Conservation (phyloP, 2,888 invertebrate genomes). For the Conomelus anceps region DNA sequence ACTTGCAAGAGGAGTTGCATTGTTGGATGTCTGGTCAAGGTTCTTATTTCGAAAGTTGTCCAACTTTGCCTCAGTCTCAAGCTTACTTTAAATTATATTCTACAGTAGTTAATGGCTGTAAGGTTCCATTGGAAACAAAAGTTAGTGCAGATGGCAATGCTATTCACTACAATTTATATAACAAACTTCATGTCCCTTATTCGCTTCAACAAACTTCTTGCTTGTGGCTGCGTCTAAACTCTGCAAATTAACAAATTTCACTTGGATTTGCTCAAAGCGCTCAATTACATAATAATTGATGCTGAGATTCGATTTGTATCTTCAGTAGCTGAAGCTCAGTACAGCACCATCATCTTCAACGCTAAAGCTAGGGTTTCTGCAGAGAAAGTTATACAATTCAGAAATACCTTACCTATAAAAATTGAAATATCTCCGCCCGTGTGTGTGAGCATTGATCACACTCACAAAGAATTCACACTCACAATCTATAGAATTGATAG, state of each 20-base stretch:
- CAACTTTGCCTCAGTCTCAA: neutral
- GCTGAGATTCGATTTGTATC: neutral
- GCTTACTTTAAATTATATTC: neutral
- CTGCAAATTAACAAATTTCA: neutral
- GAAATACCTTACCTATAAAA: too few species aligned
- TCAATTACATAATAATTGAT: neutral
- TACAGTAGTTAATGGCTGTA: neutral
- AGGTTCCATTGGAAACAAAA: neutral
- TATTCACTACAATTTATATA: neutral
- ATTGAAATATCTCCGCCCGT: too few species aligned
- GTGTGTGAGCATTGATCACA: too few species aligned
- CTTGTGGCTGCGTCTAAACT: neutral
- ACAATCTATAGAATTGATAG: too few species aligned
- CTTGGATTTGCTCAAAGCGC: neutral
- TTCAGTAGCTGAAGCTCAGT: neutral
- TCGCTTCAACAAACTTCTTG: neutral
- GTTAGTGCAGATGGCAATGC: neutral
- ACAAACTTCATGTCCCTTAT: neutral
- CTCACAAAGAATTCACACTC: too few species aligned
- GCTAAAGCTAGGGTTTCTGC: neutral
- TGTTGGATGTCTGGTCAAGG: neutral
- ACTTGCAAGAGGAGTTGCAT: neutral
- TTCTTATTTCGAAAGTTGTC: neutral
- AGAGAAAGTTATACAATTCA: too few species aligned
- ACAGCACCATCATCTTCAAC: neutral